phyloP scores from a whole-genome alignment of 1,140 invertebrate genomes.

The Geopemphigus sp. region DNA sequence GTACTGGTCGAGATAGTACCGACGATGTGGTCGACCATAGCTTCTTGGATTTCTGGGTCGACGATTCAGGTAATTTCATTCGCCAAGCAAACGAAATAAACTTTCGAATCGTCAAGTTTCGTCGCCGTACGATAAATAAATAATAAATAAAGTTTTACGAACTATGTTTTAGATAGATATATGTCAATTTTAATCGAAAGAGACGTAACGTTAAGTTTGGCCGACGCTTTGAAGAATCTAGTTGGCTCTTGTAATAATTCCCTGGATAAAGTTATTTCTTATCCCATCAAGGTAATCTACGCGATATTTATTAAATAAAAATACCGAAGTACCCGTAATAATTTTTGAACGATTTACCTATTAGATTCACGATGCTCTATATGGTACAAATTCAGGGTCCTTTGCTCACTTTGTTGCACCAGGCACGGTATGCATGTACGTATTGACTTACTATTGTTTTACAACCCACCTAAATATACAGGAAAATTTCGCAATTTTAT shows the following conservation, averaged over 20 bases:
- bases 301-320: not conserved
- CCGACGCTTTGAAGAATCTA: slow-evolving; percentile 39
- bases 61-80: slow-evolving; percentile 51
- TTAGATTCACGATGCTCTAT: slow-evolving; percentile 70
- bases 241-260: slow-evolving; percentile 39
- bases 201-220: slow-evolving; percentile 40
- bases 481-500: no score
- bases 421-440: slow-evolving; percentile 86
- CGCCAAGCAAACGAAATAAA: no score
- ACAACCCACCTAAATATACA: no score
- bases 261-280: slow-evolving; percentile 36
- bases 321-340: not conserved
- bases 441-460: slow-evolving; percentile 45
- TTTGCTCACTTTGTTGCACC: slow-evolving; percentile 93
- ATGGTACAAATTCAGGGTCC: slow-evolving; percentile 78
- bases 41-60: slow-evolving; percentile 50
- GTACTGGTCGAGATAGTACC: slow-evolving; percentile 11
- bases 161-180: slow-evolving; percentile 51
- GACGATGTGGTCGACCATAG: slow-evolving; percentile 33
- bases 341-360: not conserved
- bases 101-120: not conserved
- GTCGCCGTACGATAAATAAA: no score
- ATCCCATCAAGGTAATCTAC: slow-evolving; percentile 37
- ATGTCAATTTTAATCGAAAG: slow-evolving; percentile 49
- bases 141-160: no score